These are phyloP conservation scores for Lacanobia wlatinum DNA, from an alignment of 2,888 invertebrate species.

Conservation along the genomic window DNA sequence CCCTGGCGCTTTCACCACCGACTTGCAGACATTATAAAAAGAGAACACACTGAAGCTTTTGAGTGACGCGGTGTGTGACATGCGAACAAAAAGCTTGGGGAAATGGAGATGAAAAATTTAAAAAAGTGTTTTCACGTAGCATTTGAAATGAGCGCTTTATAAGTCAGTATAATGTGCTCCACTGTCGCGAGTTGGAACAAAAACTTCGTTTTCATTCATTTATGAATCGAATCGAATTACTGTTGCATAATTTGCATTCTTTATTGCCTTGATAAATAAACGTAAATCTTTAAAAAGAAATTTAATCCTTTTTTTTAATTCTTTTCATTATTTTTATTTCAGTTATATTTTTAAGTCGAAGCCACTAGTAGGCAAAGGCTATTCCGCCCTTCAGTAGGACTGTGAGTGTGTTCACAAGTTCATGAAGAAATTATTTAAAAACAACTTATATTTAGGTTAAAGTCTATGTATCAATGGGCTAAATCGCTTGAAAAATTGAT, in stretches of 20 bases:
- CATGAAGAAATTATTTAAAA: not conserved
- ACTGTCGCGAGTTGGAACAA: constrained; percentile 41
- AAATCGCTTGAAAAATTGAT: not conserved
- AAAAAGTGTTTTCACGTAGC: constrained; percentile 74
- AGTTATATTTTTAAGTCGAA: not conserved
- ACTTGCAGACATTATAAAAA: constrained; percentile 88
- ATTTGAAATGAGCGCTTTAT: constrained; percentile 59
- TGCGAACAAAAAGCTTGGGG: constrained; percentile 79
- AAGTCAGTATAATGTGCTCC: constrained; percentile 28
- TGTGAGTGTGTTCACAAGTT: not conserved
- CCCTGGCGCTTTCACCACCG: constrained; percentile 86
- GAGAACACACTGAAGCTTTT: constrained; percentile 84
- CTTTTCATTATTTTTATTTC: not conserved
- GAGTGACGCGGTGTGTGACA: constrained; percentile 82
- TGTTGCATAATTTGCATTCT: constrained; percentile 18
- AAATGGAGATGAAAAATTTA: constrained; percentile 79
- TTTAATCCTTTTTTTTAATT: constrained; percentile 2
- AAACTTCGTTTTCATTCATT: constrained; percentile 21
- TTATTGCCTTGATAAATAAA: constrained; percentile 14
- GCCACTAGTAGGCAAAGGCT: not conserved
- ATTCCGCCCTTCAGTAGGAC: not conserved
- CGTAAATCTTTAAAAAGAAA: not conserved
- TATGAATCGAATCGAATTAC: constrained; percentile 22
- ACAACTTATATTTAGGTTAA: not conserved
- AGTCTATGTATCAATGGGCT: not conserved